Conservation (phyloP, 1,140 invertebrate species). For the Rhopalosiphum maidis region DNA sequence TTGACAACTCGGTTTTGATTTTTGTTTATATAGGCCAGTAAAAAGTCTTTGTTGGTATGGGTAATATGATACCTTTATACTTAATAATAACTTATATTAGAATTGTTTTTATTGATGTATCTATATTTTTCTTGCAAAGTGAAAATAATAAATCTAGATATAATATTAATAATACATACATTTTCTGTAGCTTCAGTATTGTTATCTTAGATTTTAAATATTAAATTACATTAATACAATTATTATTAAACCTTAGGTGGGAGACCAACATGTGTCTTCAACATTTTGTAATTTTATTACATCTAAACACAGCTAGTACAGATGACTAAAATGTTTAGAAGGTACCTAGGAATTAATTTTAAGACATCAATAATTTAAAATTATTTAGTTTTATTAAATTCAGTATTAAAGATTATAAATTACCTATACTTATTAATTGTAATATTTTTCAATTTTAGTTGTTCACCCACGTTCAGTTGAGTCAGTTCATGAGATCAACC, state of each 20-base stretch:
- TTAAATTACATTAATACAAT: neutral
- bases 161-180: neutral
- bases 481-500: conserved; percentile 6
- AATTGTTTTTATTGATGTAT: neutral
- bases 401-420: neutral
- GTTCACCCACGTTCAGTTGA: conserved; percentile 49
- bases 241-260: neutral
- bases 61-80: too few species aligned
- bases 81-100: too few species aligned
- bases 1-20: neutral
- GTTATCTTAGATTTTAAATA: neutral
- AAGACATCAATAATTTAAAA: neutral
- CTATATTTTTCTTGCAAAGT: neutral
- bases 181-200: neutral
- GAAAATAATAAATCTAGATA: neutral
- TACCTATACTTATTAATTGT: too few species aligned
- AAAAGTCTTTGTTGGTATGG: neutral
- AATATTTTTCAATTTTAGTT: conserved; percentile 15
- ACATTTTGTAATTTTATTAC: neutral
- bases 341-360: neutral
- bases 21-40: neutral
- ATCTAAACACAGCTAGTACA: neutral
- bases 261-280: neutral
- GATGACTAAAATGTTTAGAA: neutral
- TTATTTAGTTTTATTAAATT: neutral